These are phyloP conservation scores for Andrena bicolor DNA, from an alignment of 2,888 invertebrate genomes.

Conservation along the genomic window DNA sequence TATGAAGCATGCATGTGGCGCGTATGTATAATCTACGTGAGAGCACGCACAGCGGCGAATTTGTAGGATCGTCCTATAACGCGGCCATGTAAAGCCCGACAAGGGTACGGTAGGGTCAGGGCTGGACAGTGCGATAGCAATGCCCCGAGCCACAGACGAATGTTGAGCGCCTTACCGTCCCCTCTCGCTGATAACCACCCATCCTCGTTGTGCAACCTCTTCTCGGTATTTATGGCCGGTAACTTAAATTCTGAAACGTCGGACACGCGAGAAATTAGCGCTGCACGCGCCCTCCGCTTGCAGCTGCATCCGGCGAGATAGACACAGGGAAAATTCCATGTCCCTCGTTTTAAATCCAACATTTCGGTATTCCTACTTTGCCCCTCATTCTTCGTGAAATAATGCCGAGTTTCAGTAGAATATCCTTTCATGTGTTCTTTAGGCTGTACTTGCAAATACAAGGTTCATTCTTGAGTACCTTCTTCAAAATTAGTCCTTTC, in stretches of 20 bases:
- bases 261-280: slow-evolving; percentile 70
- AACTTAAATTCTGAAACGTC: slow-evolving; percentile 76
- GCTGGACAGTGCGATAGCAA: slow-evolving; percentile 81
- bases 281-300: background rate
- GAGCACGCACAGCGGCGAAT: slow-evolving; percentile 54
- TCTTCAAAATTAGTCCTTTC: too few species aligned
- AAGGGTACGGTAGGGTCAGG: slow-evolving; percentile 72
- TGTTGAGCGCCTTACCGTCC: slow-evolving; percentile 76
- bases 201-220: slow-evolving; percentile 61
- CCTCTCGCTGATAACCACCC: slow-evolving; percentile 69
- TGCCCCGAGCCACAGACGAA: slow-evolving; percentile 74
- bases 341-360: slow-evolving; percentile 12
- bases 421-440: too few species aligned
- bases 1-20: slow-evolving; percentile 58
- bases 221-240: slow-evolving; percentile 76
- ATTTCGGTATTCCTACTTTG: background rate
- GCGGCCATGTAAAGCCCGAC: slow-evolving; percentile 61
- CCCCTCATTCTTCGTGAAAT: too few species aligned
- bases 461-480: too few species aligned
- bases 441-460: too few species aligned
- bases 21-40: slow-evolving; percentile 64
- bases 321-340: slow-evolving; percentile 19
- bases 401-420: too few species aligned
- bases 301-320: slow-evolving; percentile 35
- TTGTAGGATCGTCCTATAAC: slow-evolving; percentile 58